phyloP scores from a whole-genome alignment of 2,113 vertebrate species.

The Sinocyclocheilus rhinocerous region DNA sequence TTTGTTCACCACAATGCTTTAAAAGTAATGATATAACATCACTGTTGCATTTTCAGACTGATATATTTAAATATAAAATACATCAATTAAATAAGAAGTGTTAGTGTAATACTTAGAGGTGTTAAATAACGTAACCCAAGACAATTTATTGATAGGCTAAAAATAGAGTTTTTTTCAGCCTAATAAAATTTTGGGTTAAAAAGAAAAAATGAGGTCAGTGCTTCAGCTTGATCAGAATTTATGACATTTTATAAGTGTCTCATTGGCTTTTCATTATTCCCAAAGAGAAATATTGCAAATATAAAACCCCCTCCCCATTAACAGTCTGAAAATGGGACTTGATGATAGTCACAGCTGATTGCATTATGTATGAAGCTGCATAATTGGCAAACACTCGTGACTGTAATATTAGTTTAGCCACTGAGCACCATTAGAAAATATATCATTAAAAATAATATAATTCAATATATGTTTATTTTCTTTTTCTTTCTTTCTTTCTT shows the following conservation, averaged over 20 bases:
- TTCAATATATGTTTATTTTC: no score
- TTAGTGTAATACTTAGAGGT: not conserved
- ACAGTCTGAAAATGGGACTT: slow-evolving; percentile 20
- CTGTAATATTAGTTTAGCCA: not conserved
- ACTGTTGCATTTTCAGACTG: not conserved
- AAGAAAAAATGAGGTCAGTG: slow-evolving; percentile 20
- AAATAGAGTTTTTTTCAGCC: not conserved
- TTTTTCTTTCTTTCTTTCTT: no score
- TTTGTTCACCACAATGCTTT: not conserved
- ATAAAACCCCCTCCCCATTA: not conserved
- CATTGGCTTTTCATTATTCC: slow-evolving; percentile 37
- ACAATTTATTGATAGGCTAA: not conserved
- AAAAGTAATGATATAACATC: not conserved
- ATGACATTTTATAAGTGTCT: slow-evolving; percentile 52
- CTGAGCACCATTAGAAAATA: not conserved
- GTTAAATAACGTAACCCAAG: not conserved
- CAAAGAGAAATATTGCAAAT: not conserved
- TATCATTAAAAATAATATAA: no score
- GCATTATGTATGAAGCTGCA: not conserved
- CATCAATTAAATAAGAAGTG: not conserved
- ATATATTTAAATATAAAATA: not conserved
- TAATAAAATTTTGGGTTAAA: not conserved
- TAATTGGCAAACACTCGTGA: not conserved
- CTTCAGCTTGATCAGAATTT: slow-evolving; percentile 44
- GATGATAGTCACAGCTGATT: not conserved